A percentile compares a stretch with the other conserved stretches of the same genome.
phyloP scores from a whole-genome alignment of 2,888 invertebrate genomes.

The Agonum fuliginosum region DNA sequence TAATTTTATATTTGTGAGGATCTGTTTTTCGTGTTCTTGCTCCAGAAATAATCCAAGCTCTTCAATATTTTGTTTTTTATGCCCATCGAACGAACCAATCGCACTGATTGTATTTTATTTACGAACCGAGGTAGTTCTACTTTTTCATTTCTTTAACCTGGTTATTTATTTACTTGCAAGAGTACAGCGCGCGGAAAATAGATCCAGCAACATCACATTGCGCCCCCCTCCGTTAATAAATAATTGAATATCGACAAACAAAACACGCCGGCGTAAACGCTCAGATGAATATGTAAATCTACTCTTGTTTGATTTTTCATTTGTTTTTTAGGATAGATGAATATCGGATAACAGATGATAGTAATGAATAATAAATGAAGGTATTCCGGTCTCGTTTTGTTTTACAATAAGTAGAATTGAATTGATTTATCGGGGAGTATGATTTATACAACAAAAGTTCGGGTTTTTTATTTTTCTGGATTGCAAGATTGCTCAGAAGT shows the following conservation, averaged over 20 bases:
- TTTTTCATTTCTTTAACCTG: conserved; percentile 32
- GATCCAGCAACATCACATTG: neutral
- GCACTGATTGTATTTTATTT: conserved; percentile 14
- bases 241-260: conserved; percentile 15
- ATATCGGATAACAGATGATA: conserved; percentile 41
- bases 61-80: neutral
- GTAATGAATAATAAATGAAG: conserved; percentile 45
- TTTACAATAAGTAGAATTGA: conserved; percentile 22
- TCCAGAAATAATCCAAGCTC: no score
- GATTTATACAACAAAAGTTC: conserved; percentile 25
- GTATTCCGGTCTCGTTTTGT: conserved; percentile 4
- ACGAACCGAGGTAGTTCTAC: neutral
- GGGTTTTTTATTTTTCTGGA: conserved; percentile 20
- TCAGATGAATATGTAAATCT: conserved; percentile 15
- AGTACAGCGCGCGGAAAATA: neutral
- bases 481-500: conserved; percentile 9
- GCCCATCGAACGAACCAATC: neutral
- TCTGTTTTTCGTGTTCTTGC: no score
- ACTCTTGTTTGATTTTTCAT: conserved; percentile 23
- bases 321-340: conserved; percentile 28
- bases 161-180: conserved; percentile 30
- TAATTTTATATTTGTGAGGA: no score
- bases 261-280: neutral
- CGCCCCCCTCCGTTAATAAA: conserved; percentile 12
- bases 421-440: conserved; percentile 25